Evolutionary conservation across 2,113 vertebrate genomes (phyloP).

Genomic region (Tretioscincus oriximinensis): DNA sequence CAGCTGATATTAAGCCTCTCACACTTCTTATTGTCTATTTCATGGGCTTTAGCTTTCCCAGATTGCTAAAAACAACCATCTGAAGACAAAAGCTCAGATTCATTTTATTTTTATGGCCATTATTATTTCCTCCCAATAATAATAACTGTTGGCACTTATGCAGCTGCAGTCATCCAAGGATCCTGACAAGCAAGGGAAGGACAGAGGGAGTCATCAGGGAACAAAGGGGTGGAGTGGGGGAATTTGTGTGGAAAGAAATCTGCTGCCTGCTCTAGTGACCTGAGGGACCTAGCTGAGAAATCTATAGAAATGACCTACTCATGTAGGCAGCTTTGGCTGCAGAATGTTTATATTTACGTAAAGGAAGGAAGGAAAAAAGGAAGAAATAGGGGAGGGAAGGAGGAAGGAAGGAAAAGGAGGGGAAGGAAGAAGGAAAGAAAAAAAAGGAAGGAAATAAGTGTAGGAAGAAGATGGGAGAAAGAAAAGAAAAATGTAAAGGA

Average conservation of each 20-base stretch:
- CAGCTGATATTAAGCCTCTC: conserved; percentile 72
- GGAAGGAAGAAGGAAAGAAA: too few relatives aligned
- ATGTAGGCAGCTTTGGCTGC: background rate
- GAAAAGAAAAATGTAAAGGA: too few relatives aligned
- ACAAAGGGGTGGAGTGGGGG: background rate
- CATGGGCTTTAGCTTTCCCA: conserved; percentile 71
- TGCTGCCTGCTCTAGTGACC: background rate
- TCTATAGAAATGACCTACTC: background rate
- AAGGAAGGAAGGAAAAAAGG: too few relatives aligned
- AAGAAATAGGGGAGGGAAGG: too few relatives aligned
- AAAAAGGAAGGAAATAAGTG: too few relatives aligned
- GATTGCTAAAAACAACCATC: conserved; percentile 77
- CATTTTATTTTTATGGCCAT: conserved; percentile 73
- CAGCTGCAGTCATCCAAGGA: conserved; percentile 45
- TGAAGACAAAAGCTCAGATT: conserved; percentile 70
- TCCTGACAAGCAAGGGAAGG: conserved; percentile 28
- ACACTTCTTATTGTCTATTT: conserved; percentile 78
- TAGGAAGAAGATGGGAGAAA: too few relatives aligned
- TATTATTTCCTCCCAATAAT: conserved; percentile 71
- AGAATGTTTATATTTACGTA: background rate
- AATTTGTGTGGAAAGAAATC: background rate
- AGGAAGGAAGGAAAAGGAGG: too few relatives aligned
- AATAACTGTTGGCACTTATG: conserved; percentile 56
- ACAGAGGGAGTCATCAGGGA: background rate
- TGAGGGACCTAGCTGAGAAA: background rate